Evolutionary conservation across 2,113 vertebrate genomes (phyloP).

Genomic region (Triplophysa rosa): DNA sequence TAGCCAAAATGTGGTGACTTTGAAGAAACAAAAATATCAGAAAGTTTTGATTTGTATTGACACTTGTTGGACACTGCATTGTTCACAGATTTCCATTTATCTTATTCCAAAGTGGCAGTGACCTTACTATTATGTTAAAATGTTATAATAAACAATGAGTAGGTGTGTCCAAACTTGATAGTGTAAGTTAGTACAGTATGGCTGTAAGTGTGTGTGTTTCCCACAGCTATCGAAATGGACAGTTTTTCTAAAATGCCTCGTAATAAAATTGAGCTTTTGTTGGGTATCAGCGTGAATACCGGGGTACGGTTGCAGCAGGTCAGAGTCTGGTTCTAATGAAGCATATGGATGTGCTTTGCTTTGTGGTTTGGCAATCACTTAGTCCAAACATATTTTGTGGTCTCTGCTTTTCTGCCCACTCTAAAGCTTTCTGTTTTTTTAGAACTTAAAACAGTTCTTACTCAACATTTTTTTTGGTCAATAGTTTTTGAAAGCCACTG

Average conservation of each 20-base stretch:
- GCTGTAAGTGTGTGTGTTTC: no score
- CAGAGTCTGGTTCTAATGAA: constrained; percentile 40
- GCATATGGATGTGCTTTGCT: constrained; percentile 55
- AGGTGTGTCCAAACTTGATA: no score
- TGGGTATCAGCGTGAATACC: constrained; percentile 10
- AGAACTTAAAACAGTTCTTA: constrained; percentile 39
- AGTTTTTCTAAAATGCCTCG: constrained; percentile 29
- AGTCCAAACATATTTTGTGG: constrained; percentile 42
- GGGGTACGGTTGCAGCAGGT: constrained; percentile 29
- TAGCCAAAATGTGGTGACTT: not conserved
- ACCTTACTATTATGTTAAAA: no score
- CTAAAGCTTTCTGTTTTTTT: constrained; percentile 16
- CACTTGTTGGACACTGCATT: no score
- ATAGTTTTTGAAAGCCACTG: not conserved
- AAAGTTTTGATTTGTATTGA: no score
- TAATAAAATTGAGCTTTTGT: constrained; percentile 24
- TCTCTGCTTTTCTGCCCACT: constrained; percentile 33
- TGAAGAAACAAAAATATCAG: not conserved
- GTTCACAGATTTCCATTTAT: no score
- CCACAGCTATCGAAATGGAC: not conserved
- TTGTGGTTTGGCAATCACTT: constrained; percentile 53
- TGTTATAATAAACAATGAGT: no score
- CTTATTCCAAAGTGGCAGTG: no score
- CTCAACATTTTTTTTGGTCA: not conserved
- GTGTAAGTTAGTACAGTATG: no score